Evolutionary conservation across 2,113 vertebrate species (phyloP), one percentile per base, ranked within the genome.

Genomic region (Pterocles orientalis): DNA sequence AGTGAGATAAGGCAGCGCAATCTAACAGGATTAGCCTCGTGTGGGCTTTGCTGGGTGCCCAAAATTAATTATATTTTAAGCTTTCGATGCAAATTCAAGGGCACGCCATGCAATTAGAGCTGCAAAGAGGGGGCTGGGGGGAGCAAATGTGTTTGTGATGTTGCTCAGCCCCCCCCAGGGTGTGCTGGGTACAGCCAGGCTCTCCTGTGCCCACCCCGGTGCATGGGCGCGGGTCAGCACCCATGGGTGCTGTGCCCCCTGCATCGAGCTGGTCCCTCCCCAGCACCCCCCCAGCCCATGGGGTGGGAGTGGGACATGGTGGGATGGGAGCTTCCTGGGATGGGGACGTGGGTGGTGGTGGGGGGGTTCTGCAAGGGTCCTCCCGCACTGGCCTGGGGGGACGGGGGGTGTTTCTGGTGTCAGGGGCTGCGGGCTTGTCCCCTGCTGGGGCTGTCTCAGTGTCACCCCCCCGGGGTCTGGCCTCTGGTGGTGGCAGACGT

Each of bases 31-130:
- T 94, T 84, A 78, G 77, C 94, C 54, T 73, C 14, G 4, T 12
- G 91, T 2, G 0, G 92, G 91, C 83, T 54, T 36, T 66, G 81
- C 69, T 19, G 36, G 72, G 60, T 86, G 94, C 95, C 91, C 78
- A 78, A 54, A 84, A 94, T 96, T 95, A 86, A 95, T 96, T 95
- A 21, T 60, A 34, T 91, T 94, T 92, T 33, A 72, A 92, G 76
- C 51, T 50, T 43, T 16, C 45, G 62, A 83, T 94, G 92, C 84
- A 89, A 95, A 95, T 91, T 68, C 43, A 65, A 94, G 95, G 94
- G 91, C 77, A 51, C 1, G 2, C 4, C 47, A 5, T 3, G 31
- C 80, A 79, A 17, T 48, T 14, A 23, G 45, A 53, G 78, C 39
- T 29, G 87, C 36, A 47, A 7, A 43, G 81, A 64, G 68, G 60